These are phyloP conservation scores for Diaprepes abbreviatus DNA, from an alignment of 2,888 invertebrate species.

Conservation along the genomic window DNA sequence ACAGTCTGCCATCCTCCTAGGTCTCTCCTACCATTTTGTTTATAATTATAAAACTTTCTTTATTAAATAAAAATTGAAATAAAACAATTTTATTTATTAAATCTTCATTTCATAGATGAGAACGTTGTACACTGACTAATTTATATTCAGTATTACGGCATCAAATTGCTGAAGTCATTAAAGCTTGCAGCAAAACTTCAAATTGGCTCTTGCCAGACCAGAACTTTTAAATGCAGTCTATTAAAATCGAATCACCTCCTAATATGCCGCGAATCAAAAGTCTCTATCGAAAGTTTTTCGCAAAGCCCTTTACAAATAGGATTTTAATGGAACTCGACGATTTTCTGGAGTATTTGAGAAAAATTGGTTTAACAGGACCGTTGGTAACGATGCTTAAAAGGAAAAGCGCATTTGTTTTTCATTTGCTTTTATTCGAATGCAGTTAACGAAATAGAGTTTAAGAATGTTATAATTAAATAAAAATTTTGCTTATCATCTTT, in stretches of 20 bases:
- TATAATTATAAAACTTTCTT: too few species aligned
- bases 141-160: slow-evolving; percentile 32
- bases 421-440: background rate
- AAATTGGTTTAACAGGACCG: slow-evolving; percentile 3
- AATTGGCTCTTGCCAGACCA: slow-evolving; percentile 27
- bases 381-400: background rate
- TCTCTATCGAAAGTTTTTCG: slow-evolving; percentile 35
- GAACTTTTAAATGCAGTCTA: slow-evolving; percentile 35
- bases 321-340: slow-evolving; percentile 30
- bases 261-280: slow-evolving; percentile 35
- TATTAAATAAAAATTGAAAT: too few species aligned
- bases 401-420: background rate
- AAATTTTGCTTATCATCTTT: too few species aligned
- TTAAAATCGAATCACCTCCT: slow-evolving; percentile 39
- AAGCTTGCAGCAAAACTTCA: slow-evolving; percentile 38
- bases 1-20: too few species aligned
- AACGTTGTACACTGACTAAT: slow-evolving; percentile 12
- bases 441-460: too few species aligned
- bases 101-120: slow-evolving; percentile 5
- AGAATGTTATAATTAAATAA: too few species aligned
- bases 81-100: slow-evolving; percentile 5
- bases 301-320: slow-evolving; percentile 35
- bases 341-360: slow-evolving; percentile 17
- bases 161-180: slow-evolving; percentile 39
- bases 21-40: too few species aligned